Base-by-base conservation (phyloP, 1,140 invertebrate genomes). In the Anthonomus grandis region DNA sequence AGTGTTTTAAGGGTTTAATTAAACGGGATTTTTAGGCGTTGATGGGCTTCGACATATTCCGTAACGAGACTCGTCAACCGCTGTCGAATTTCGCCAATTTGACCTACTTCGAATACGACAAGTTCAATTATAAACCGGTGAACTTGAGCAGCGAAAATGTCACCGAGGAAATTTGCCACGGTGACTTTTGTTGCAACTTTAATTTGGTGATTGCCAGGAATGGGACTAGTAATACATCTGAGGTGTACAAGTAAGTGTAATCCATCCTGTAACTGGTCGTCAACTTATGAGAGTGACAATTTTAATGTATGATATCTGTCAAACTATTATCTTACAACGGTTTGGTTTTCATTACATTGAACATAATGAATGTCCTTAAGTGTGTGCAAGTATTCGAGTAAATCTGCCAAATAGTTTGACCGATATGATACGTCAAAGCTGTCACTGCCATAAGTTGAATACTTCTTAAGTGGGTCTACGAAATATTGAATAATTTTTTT, bases 181-280 rank as follows among this genome's bases (percentile, higher is more conserved):
- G 25, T 5, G 0, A 8, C 10, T 62, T 66, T 31, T 66, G 64
- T 47, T 66, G 64, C 46, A 54, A 13, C 12, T 65, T 65, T 36
- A 56, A 55, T 17, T 59, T 65, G 10, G 24, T 25, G 19, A 36
- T 3, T 24, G 36, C 4, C 13, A 18, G n/a, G 19, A 53, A 44
- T 22, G 13, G 38, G 25, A 22, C 23, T 0, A n/a, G n/a, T n/a
- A 63, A 52, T 34, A 18, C 46, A 2, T 37, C 52, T 6, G 61
- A 63, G 42, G 34, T 59, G 8, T 63, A 59, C 23, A 56, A 49
- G 61, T 62, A 52, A 53, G 54, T 62, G 3, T 22, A 15, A 15
- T 4, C 19, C 49, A 24, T 48, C 9, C 42, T n/a, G n/a, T n/a
- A n/a, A n/a, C n/a, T 22, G 2, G 42, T 17, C 34, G 18, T 37